Conservation (phyloP, 2,888 invertebrate species). For the Tenthredo scrophulariae region DNA sequence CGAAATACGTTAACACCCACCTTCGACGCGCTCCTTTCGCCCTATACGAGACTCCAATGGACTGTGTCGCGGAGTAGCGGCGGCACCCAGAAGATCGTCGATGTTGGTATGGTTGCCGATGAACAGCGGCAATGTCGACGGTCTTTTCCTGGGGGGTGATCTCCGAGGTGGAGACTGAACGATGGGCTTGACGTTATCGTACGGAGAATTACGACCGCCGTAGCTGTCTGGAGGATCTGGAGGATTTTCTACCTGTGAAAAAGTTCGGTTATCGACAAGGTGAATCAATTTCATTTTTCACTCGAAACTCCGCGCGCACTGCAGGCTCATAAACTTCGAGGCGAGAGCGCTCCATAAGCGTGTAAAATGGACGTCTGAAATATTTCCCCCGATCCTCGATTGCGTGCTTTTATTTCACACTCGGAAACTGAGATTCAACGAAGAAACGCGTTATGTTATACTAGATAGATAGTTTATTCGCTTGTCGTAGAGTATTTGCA, state of each 20-base stretch:
- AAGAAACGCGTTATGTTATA: not conserved
- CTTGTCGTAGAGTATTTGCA: not conserved
- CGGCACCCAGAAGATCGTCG: slow-evolving; percentile 90
- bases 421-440: not conserved
- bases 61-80: slow-evolving; percentile 67
- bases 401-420: not conserved
- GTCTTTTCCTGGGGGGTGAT: slow-evolving; percentile 71
- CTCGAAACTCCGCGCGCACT: not conserved
- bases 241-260: slow-evolving; percentile 73
- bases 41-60: slow-evolving; percentile 66
- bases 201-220: slow-evolving; percentile 83
- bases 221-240: slow-evolving; percentile 75
- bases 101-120: slow-evolving; percentile 93
- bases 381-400: not conserved
- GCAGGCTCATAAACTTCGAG: not conserved
- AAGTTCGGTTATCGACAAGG: not conserved
- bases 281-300: not conserved
- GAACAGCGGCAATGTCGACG: slow-evolving; percentile 81
- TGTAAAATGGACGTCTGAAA: not conserved
- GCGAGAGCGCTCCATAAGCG: not conserved
- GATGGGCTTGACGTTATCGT: slow-evolving; percentile 83
- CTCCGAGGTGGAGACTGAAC: slow-evolving; percentile 64
- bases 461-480: not conserved
- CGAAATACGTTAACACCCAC: slow-evolving; percentile 65
- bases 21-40: slow-evolving; percentile 65